Evolutionary conservation across 2,113 vertebrate species (phyloP).

Genomic region (Cyanocitta stelleri): DNA sequence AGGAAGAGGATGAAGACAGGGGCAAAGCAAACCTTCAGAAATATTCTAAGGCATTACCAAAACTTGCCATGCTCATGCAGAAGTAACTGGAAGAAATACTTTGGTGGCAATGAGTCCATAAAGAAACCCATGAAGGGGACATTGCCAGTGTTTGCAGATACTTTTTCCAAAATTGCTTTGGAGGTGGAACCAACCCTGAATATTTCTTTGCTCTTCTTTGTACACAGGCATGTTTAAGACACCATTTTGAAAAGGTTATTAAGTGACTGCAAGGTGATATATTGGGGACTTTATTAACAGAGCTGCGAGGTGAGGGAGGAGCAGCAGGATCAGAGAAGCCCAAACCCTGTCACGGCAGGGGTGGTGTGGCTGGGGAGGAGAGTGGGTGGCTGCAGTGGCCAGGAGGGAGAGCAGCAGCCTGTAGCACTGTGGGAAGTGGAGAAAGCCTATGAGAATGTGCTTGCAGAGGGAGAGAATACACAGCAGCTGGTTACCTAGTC

Average conservation of each 20-base stretch:
- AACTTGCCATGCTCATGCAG: not conserved
- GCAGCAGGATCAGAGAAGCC: not conserved
- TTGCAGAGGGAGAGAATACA: not conserved
- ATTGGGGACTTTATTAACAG: not conserved
- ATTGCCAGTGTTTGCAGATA: not conserved
- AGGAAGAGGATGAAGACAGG: not conserved
- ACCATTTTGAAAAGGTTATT: not conserved
- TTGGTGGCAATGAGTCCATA: not conserved
- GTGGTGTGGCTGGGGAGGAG: not conserved
- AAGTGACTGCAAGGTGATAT: not conserved
- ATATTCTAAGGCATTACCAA: not conserved
- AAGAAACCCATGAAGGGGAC: not conserved
- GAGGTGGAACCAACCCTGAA: not conserved
- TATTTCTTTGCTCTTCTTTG: not conserved
- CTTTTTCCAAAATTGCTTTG: not conserved
- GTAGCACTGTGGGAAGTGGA: not conserved
- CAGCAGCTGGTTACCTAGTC: not conserved
- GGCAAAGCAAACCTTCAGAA: not conserved
- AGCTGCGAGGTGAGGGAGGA: not conserved
- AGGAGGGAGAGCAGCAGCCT: not conserved
- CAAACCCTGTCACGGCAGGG: fast-evolving
- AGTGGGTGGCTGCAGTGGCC: not conserved
- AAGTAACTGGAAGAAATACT: not conserved
- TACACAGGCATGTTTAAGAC: not conserved
- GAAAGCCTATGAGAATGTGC: not conserved